phyloP scores from a whole-genome alignment of 2,113 vertebrate species.

The Gymnorhina tibicen region DNA sequence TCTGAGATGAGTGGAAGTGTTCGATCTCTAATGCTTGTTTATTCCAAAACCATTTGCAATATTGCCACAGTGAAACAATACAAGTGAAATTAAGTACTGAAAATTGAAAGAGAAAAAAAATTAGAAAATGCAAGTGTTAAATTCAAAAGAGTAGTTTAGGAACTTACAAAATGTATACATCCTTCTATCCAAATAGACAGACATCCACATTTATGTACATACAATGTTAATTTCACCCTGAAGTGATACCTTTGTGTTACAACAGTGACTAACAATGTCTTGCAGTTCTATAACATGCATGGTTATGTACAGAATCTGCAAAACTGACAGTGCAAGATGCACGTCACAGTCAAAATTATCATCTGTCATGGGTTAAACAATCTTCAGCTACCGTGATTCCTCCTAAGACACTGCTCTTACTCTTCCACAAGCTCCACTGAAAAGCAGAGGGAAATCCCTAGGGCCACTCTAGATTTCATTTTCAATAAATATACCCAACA shows the following conservation, averaged over 20 bases:
- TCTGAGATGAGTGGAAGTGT: not conserved
- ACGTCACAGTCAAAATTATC: not conserved
- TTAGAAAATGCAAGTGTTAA: not conserved
- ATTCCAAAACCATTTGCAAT: not conserved
- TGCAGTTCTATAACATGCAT: not conserved
- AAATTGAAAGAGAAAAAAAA: not conserved
- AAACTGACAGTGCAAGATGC: not conserved
- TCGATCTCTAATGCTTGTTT: not conserved
- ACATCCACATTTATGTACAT: not conserved
- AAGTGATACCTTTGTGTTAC: not conserved
- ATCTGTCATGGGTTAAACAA: not conserved
- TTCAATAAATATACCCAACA: not conserved
- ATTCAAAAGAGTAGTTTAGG: not conserved
- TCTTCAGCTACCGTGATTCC: accelerated
- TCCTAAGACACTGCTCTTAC: not conserved
- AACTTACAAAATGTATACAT: not conserved
- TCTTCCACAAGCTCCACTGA: not conserved
- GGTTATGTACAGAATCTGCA: not conserved
- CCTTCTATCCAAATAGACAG: not conserved
- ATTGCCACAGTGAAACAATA: not conserved
- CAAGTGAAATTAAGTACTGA: not conserved
- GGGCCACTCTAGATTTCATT: not conserved
- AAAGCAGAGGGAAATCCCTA: not conserved
- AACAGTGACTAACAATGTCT: not conserved
- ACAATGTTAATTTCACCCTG: not conserved